phyloP scores from a whole-genome alignment of 1,140 invertebrate genomes.

The Hypothenemus hampei region DNA sequence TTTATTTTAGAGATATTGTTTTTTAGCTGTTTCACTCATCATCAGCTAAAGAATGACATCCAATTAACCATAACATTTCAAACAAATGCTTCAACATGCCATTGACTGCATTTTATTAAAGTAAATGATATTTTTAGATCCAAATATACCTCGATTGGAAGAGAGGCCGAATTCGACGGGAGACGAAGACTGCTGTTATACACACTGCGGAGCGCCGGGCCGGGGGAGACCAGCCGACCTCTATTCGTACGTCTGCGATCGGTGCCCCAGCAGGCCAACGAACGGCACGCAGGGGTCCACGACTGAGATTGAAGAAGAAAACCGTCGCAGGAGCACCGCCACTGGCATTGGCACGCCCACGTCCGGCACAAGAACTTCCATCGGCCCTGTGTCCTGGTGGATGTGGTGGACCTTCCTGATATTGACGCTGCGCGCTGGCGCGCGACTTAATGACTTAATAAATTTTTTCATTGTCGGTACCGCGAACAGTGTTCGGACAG shows the following conservation, averaged over 20 bases:
- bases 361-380: too few species aligned
- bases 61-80: too few species aligned
- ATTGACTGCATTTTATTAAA: too few species aligned
- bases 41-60: too few species aligned
- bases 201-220: slow-evolving; percentile 55
- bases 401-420: slow-evolving; percentile 32
- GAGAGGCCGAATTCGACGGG: slow-evolving; percentile 65
- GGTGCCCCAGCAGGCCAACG: slow-evolving; percentile 47
- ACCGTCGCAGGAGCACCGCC: not conserved
- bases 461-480: slow-evolving; percentile 42
- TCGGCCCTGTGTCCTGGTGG: slow-evolving; percentile 28
- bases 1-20: too few species aligned
- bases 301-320: not conserved
- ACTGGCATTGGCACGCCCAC: slow-evolving; percentile 1
- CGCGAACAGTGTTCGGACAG: slow-evolving; percentile 44
- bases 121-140: slow-evolving; percentile 67
- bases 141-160: slow-evolving; percentile 69
- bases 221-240: slow-evolving; percentile 33
- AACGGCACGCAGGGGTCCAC: too few species aligned
- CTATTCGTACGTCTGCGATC: slow-evolving; percentile 51
- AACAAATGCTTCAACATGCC: too few species aligned
- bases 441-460: slow-evolving; percentile 36
- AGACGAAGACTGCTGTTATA: slow-evolving; percentile 67
- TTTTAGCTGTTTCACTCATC: too few species aligned
- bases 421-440: slow-evolving; percentile 44